A percentile compares a stretch with the other conserved stretches of the same genome.
Evolutionary conservation across 1,140 invertebrate genomes (phyloP).

Genomic region (Linepithema humile): DNA sequence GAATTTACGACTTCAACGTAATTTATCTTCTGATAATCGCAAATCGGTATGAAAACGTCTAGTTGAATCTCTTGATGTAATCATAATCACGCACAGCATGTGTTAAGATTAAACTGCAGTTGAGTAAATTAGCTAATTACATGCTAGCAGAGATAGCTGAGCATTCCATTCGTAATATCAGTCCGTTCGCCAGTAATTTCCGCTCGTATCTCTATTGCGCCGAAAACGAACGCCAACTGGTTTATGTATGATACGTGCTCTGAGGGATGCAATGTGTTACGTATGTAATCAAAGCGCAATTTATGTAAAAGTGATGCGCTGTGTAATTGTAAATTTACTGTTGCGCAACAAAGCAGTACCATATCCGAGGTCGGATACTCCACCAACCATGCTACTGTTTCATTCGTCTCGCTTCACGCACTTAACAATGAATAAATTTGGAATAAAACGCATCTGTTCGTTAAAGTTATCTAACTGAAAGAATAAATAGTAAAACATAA

Average conservation of each 20-base stretch:
- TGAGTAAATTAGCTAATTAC: conserved; percentile 24
- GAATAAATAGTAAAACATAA: background rate
- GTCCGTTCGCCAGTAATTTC: background rate
- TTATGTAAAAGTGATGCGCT: conserved; percentile 1
- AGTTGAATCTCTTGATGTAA: background rate
- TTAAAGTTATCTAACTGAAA: background rate
- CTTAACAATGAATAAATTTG: background rate
- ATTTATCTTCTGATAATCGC: background rate
- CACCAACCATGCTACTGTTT: background rate
- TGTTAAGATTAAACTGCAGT: background rate
- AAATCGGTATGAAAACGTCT: background rate
- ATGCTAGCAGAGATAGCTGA: too few relatives aligned
- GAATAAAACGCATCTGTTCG: background rate
- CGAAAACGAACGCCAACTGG: conserved; percentile 15
- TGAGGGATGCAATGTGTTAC: background rate
- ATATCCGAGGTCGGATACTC: background rate
- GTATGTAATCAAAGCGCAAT: conserved; percentile 5
- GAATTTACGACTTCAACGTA: too few relatives aligned
- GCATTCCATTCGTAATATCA: background rate
- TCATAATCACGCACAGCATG: background rate
- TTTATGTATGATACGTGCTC: background rate
- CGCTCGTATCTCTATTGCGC: background rate
- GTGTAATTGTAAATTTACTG: conserved; percentile 1
- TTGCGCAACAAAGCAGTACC: conserved; percentile 5
- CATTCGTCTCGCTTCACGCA: background rate